Percentiles rank a stretch among this genome's conserved stretches.
These are phyloP conservation scores for Hoplodrina ambigua DNA, from an alignment of 2,888 invertebrate species.

Conservation along the genomic window DNA sequence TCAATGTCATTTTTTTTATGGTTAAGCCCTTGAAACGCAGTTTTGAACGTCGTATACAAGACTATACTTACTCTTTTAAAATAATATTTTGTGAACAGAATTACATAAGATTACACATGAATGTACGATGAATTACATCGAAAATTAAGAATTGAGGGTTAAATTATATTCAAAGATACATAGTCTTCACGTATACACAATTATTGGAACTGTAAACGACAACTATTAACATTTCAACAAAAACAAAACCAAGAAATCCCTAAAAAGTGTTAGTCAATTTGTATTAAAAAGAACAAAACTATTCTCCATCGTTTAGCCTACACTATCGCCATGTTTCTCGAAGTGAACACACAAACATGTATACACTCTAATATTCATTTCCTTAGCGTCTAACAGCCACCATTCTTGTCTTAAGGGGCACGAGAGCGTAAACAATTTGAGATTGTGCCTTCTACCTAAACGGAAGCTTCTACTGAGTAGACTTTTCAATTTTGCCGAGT, in stretches of 20 bases:
- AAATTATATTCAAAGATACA: too few relatives aligned
- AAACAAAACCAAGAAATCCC: too few relatives aligned
- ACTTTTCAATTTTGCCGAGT: constrained; percentile 88
- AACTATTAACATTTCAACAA: too few relatives aligned
- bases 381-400: constrained; percentile 65
- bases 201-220: too few relatives aligned
- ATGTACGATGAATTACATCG: too few relatives aligned
- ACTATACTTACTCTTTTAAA: too few relatives aligned
- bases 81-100: too few relatives aligned
- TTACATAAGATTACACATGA: too few relatives aligned
- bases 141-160: too few relatives aligned
- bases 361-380: constrained; percentile 67
- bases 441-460: constrained; percentile 81
- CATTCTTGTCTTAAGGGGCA: constrained; percentile 78
- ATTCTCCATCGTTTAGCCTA: constrained; percentile 39
- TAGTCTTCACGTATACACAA: too few relatives aligned
- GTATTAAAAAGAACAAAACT: constrained; percentile 27
- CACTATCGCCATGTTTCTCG: constrained; percentile 38
- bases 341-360: constrained; percentile 58
- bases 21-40: too few relatives aligned
- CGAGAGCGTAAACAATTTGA: constrained; percentile 83
- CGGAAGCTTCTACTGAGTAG: constrained; percentile 82
- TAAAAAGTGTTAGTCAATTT: constrained; percentile 21
- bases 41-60: background rate
- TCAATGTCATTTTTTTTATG: too few relatives aligned